A percentile compares a stretch with the other conserved stretches of the same genome.
These are phyloP conservation scores for Unio pictorum DNA, from an alignment of 2,888 invertebrate genomes.

Conservation along the genomic window DNA sequence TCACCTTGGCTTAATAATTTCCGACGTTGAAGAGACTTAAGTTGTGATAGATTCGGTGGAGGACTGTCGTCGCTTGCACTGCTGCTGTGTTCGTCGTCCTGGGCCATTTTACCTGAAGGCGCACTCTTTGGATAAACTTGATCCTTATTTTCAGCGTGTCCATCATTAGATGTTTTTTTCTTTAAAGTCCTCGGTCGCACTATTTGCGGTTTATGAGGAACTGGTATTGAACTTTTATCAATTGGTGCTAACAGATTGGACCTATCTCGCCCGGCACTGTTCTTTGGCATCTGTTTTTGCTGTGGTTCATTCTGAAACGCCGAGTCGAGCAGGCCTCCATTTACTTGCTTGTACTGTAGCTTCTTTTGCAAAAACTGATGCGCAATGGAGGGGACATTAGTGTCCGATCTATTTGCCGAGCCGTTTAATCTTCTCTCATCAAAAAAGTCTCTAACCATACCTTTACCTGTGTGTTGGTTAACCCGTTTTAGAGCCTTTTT, in stretches of 20 bases:
- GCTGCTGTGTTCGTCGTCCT: slow-evolving; percentile 9
- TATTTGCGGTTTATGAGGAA: slow-evolving; percentile 38
- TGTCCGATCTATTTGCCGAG: slow-evolving; percentile 14
- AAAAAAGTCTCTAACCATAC: slow-evolving; percentile 45
- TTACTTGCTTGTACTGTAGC: background rate
- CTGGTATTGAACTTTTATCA: slow-evolving; percentile 22
- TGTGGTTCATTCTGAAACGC: too few relatives aligned
- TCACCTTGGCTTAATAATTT: background rate
- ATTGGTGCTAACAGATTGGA: slow-evolving; percentile 59
- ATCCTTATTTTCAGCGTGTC: slow-evolving; percentile 12
- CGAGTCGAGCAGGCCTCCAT: too few relatives aligned
- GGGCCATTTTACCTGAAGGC: slow-evolving; percentile 17
- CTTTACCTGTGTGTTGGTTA: slow-evolving; percentile 20
- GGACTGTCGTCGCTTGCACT: slow-evolving; percentile 35
- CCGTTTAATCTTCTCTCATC: slow-evolving; percentile 42
- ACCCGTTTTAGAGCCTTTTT: slow-evolving; percentile 40
- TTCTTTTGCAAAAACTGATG: slow-evolving; percentile 46
- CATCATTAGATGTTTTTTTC: slow-evolving; percentile 10
- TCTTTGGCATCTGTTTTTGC: slow-evolving; percentile 6
- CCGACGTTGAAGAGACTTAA: slow-evolving; percentile 32
- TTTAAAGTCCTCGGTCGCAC: slow-evolving; percentile 42
- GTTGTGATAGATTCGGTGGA: slow-evolving; percentile 31
- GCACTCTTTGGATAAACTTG: slow-evolving; percentile 29
- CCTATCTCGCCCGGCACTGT: slow-evolving; percentile 53
- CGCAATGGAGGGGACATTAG: slow-evolving; percentile 41